A percentile compares a stretch with the other conserved stretches of the same genome.
These are phyloP conservation scores for Gadus chalcogrammus DNA, from an alignment of 2,113 vertebrate genomes.

Conservation along the genomic window DNA sequence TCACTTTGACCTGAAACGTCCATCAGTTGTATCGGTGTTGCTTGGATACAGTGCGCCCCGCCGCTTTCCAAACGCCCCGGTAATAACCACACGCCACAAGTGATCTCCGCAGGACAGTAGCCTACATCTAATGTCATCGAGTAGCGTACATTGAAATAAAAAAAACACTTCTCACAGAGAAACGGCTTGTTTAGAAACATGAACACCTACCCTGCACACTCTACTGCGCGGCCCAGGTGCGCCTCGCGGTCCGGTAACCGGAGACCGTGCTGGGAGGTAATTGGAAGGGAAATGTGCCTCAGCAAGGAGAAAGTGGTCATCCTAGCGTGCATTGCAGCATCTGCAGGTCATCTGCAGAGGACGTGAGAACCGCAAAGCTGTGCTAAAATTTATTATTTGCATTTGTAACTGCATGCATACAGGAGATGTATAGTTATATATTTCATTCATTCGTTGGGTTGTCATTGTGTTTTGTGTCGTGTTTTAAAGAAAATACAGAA, in stretches of 20 bases:
- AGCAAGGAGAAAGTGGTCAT: slow-evolving; percentile 34
- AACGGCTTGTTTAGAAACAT: not conserved
- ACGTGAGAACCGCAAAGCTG: not conserved
- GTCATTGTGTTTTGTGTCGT: no score
- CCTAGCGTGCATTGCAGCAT: slow-evolving; percentile 17
- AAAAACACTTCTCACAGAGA: not conserved
- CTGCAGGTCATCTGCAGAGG: slow-evolving; percentile 13
- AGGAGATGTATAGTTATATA: no score
- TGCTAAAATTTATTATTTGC: not conserved
- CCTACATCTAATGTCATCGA: not conserved
- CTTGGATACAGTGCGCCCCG: slow-evolving; percentile 33
- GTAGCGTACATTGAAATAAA: not conserved
- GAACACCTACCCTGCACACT: not conserved
- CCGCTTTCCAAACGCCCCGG: not conserved
- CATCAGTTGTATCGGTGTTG: slow-evolving; percentile 17
- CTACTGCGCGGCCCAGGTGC: slow-evolving; percentile 19
- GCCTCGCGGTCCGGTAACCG: slow-evolving; percentile 33
- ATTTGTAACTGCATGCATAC: no score
- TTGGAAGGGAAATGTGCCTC: slow-evolving; percentile 17
- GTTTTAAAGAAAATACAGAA: no score
- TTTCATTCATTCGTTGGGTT: no score
- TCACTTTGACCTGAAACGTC: not conserved
- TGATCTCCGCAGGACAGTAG: slow-evolving; percentile 12
- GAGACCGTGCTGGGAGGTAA: slow-evolving; percentile 20
- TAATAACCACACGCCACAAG: slow-evolving; percentile 21